These are phyloP conservation scores for Aurelia sp. DNA, from an alignment of 30 jellyfish, hydroid and myxozoan genomes.

Conservation along the genomic window DNA sequence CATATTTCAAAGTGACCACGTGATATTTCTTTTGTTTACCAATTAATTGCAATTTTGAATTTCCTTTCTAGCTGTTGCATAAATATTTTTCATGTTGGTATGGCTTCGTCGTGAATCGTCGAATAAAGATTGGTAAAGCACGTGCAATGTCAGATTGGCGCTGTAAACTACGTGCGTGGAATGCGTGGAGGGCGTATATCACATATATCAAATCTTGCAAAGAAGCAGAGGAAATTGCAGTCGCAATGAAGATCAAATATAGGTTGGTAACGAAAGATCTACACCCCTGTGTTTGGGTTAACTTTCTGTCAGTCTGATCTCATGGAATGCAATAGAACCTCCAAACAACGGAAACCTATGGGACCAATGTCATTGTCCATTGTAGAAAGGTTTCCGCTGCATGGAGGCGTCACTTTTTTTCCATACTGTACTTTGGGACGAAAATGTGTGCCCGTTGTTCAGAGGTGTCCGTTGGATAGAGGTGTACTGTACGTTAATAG, in stretches of 20 bases:
- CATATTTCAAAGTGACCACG: no score
- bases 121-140: constrained; percentile 75
- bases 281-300: no score
- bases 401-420: no score
- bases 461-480: no score
- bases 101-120: constrained; percentile 56
- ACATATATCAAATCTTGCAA: constrained; percentile 48
- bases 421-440: no score
- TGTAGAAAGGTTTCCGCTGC: no score
- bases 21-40: background rate
- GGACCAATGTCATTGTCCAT: no score
- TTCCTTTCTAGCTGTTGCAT: constrained; percentile 63
- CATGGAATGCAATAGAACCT: no score
- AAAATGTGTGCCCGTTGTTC: no score
- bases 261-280: constrained; percentile 40
- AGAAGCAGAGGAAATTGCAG: constrained; percentile 79
- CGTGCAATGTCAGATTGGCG: constrained; percentile 86
- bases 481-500: no score
- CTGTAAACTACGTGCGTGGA: constrained; percentile 91
- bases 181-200: constrained; percentile 90
- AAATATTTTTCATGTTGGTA: constrained; percentile 87
- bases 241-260: constrained; percentile 54
- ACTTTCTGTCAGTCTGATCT: no score
- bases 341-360: no score
- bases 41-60: background rate